Evolutionary conservation across 2,113 vertebrate species (phyloP).

Genomic region (Pelvicachromis taeniatus): DNA sequence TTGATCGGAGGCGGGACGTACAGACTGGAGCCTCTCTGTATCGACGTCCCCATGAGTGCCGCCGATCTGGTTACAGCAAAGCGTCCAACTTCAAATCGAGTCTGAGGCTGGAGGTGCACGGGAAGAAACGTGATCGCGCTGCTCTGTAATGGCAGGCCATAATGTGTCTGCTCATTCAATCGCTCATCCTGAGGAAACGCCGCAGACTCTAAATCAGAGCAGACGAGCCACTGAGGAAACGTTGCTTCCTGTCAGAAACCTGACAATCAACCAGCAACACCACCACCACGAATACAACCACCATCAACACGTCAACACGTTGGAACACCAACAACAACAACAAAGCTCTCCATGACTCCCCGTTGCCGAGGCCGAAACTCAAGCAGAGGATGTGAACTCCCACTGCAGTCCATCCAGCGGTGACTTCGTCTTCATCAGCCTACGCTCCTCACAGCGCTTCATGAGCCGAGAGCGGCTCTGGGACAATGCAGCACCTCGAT

Average conservation of each 20-base stretch:
- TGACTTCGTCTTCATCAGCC: neutral
- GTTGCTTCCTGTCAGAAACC: neutral
- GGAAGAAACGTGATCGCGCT: neutral
- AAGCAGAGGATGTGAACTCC: neutral
- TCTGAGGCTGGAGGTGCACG: neutral
- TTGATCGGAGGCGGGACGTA: neutral
- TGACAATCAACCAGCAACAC: neutral
- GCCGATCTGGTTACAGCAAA: neutral
- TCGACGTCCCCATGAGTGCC: neutral
- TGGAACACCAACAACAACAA: neutral
- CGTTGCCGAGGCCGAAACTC: neutral
- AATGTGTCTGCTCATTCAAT: neutral
- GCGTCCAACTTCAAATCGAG: neutral
- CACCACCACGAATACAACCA: neutral
- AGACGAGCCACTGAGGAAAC: neutral
- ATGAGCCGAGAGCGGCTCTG: neutral
- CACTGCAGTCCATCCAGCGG: neutral
- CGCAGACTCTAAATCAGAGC: neutral
- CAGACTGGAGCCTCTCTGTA: neutral
- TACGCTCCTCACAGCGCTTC: neutral
- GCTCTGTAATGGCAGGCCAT: neutral
- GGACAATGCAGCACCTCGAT: neutral
- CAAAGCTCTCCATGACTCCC: neutral
- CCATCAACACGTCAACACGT: neutral
- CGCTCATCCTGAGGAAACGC: neutral